These are phyloP conservation scores for Sitta carolinensis DNA, from an alignment of 2,797 vertebrate species.

Conservation along the genomic window DNA sequence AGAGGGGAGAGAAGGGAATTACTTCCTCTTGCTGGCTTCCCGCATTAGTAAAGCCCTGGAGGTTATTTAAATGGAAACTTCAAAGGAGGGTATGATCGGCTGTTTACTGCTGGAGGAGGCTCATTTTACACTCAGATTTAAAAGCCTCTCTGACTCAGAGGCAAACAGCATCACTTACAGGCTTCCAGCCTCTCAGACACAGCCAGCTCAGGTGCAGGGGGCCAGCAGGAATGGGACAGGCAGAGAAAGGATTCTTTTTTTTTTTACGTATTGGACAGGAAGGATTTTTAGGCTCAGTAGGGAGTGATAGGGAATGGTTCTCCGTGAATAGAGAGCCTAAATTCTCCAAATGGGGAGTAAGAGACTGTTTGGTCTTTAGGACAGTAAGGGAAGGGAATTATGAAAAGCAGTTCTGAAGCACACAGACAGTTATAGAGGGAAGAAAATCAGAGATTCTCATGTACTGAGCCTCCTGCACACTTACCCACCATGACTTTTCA, in stretches of 20 bases:
- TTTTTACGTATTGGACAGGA: background rate
- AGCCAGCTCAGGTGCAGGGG: conserved; percentile 6
- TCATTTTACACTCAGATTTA: conserved; percentile 59
- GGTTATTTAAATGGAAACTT: conserved; percentile 68
- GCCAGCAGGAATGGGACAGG: background rate
- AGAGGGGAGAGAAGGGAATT: conserved; percentile 6
- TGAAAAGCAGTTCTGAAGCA: background rate
- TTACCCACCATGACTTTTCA: background rate
- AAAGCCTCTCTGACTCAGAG: conserved; percentile 52
- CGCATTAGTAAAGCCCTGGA: conserved; percentile 50
- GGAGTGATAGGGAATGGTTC: background rate
- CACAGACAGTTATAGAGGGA: background rate
- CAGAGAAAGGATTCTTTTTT: background rate
- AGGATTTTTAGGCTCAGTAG: background rate
- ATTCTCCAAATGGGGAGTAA: background rate
- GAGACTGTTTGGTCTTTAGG: background rate
- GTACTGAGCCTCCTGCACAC: background rate
- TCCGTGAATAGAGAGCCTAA: background rate
- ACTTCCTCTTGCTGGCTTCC: conserved; percentile 30
- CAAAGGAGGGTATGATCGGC: conserved; percentile 54
- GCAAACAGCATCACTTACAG: conserved; percentile 41
- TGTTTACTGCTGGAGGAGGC: conserved; percentile 51
- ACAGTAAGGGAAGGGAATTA: background rate
- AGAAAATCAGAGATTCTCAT: background rate
- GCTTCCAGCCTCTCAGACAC: background rate